A percentile compares a stretch with the other conserved stretches of the same genome.
phyloP scores from a whole-genome alignment of 2,113 vertebrate genomes.

The Psammodynastes pulverulentus region DNA sequence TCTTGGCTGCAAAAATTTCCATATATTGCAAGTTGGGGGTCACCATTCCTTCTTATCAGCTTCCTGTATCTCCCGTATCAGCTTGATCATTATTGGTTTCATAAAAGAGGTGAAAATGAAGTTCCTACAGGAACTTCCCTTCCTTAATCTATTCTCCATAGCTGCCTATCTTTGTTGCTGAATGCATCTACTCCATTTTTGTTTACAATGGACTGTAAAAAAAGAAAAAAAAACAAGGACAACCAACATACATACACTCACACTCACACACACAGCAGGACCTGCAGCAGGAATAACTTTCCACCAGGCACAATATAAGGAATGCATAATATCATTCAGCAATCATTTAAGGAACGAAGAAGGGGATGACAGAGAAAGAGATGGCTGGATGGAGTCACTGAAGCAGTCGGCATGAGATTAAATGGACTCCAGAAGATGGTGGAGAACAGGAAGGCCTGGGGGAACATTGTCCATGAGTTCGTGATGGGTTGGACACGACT shows the following conservation, averaged over 20 bases:
- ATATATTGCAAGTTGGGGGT: no score
- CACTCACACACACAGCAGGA: no score
- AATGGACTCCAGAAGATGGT: no score
- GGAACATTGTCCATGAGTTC: no score
- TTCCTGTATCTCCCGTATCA: background rate
- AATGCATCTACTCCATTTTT: background rate
- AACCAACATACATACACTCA: background rate
- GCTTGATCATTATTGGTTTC: background rate
- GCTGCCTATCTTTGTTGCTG: accelerated
- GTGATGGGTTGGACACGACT: no score
- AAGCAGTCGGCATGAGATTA: no score
- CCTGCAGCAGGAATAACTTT: background rate
- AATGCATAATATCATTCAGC: background rate
- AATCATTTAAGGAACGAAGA: no score
- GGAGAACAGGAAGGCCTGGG: no score
- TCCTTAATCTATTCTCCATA: background rate
- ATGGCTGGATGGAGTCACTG: no score
- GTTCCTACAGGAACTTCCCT: background rate
- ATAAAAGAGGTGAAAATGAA: slow-evolving; percentile 1
- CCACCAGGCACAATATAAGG: background rate
- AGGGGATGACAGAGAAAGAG: no score
- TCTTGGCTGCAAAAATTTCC: background rate
- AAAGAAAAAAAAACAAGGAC: background rate
- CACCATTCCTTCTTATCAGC: background rate
- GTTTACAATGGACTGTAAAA: background rate